Percentiles rank a stretch among this genome's conserved stretches.
These are phyloP conservation scores for Cyclura pinguis DNA, from an alignment of 2,797 vertebrate genomes.

Conservation along the genomic window DNA sequence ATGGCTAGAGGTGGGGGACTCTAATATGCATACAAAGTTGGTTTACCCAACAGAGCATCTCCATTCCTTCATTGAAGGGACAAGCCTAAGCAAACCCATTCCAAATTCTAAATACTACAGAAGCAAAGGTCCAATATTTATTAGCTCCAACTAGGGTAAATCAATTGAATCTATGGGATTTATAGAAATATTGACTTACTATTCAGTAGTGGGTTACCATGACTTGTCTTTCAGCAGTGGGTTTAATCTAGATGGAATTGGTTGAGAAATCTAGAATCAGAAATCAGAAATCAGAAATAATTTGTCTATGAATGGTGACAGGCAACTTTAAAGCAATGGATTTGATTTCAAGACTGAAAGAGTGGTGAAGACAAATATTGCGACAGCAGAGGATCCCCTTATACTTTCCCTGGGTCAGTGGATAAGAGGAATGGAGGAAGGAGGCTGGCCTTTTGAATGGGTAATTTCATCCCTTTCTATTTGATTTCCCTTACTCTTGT, in stretches of 20 bases:
- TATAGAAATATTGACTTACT: too few species aligned
- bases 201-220: too few species aligned
- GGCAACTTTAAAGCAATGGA: background rate
- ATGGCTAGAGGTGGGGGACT: background rate
- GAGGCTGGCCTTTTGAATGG: too few species aligned
- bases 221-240: too few species aligned
- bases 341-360: background rate
- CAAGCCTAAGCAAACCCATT: background rate
- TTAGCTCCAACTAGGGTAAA: too few species aligned
- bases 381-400: fast-evolving
- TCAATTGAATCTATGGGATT: too few species aligned
- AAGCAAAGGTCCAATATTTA: too few species aligned
- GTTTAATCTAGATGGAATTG: too few species aligned
- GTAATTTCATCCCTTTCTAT: too few species aligned
- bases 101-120: too few species aligned
- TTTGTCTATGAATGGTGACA: background rate
- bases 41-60: background rate
- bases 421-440: too few species aligned
- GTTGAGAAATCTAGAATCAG: background rate
- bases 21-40: background rate
- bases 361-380: background rate
- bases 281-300: background rate
- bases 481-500: too few species aligned
- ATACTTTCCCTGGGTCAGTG: background rate
- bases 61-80: background rate